Evolutionary conservation across 2,888 invertebrate species (phyloP), one percentile per base, ranked within the genome.

Genomic region (Ethmia dodecea): DNA sequence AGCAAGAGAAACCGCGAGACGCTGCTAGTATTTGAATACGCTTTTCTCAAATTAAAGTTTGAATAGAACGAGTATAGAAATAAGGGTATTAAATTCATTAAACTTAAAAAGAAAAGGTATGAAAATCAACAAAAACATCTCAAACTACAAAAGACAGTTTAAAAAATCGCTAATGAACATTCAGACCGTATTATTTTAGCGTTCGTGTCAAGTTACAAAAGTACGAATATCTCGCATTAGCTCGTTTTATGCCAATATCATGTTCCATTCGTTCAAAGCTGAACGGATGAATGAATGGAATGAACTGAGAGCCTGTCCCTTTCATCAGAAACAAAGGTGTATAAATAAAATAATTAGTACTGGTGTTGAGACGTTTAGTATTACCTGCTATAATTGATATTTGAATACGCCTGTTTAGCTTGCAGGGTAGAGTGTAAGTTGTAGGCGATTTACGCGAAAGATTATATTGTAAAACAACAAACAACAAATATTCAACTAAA

Each of bases 281-380:
- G 24, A 48, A 52, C 52, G 52, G 45, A 32, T 46, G 47, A 42
- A 37, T 37, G 48, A 43, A 28, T 50, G 55, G 53, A 49, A 43
- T 43, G 38, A 45, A 42, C 39, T 38, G 37, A 39, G 37, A 39
- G 28, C 29, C 33, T 35, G 37, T 38, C n/a, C 33, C 30, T 31
- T 31, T 29, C 37, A 40, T 46, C 27, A 35, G 31, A 32, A 16
- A 45, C 38, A 48, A 52, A 47, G 35, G 36, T 25, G 27, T 28
- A 43, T 56, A 70, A 70, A 75, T 69, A 69, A 66, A 75, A 78
- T 79, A 80, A 80, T 81, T 81, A 79, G 78, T 78, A 61, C 55
- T 70, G 68, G 79, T 76, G 80, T 76, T 74, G 72, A 68, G 52
- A 60, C 67, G 67, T 66, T 72, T 70, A 71, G 45, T 49, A 56